Percentiles rank a stretch among this genome's conserved stretches.
These are phyloP conservation scores for Bellardia bayeri DNA, from an alignment of 2,888 invertebrate genomes.

Conservation along the genomic window DNA sequence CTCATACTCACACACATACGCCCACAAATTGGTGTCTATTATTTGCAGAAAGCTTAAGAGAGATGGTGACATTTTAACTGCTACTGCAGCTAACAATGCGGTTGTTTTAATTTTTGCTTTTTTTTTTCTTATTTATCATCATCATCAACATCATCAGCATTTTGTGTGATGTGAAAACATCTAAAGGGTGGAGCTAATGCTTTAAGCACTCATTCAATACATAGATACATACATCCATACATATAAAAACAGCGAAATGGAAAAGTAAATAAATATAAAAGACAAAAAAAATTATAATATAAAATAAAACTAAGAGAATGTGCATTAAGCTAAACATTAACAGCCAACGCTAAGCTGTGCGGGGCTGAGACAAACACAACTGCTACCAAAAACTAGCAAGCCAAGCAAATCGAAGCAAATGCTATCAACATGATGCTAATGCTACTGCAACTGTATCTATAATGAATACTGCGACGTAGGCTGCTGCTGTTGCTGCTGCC, in stretches of 20 bases:
- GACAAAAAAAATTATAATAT: not conserved
- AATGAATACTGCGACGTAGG: not conserved
- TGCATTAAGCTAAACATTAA: constrained; percentile 59
- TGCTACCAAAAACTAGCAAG: constrained; percentile 1
- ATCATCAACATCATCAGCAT: constrained; percentile 51
- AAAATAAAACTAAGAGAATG: constrained; percentile 52
- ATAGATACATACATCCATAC: constrained; percentile 33
- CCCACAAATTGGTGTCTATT: constrained; percentile 62
- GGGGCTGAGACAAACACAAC: not conserved
- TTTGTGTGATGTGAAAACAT: constrained; percentile 61
- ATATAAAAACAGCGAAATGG: constrained; percentile 33
- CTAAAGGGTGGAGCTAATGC: constrained; percentile 70
- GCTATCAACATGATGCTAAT: constrained; percentile 4
- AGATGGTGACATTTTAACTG: constrained; percentile 68
- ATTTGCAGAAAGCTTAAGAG: constrained; percentile 56
- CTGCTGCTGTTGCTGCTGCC: not conserved
- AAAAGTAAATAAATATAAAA: constrained; percentile 50
- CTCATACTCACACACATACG: constrained; percentile 45
- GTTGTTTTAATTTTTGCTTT: constrained; percentile 61
- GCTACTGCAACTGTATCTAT: not conserved
- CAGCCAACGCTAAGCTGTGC: constrained; percentile 20
- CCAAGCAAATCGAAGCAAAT: too few relatives aligned
- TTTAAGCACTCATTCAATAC: constrained; percentile 66
- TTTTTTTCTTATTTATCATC: constrained; percentile 45
- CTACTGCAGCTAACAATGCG: constrained; percentile 66